Base-by-base conservation (phyloP, 2,888 invertebrate genomes). In the Platynereis dumerilii region DNA sequence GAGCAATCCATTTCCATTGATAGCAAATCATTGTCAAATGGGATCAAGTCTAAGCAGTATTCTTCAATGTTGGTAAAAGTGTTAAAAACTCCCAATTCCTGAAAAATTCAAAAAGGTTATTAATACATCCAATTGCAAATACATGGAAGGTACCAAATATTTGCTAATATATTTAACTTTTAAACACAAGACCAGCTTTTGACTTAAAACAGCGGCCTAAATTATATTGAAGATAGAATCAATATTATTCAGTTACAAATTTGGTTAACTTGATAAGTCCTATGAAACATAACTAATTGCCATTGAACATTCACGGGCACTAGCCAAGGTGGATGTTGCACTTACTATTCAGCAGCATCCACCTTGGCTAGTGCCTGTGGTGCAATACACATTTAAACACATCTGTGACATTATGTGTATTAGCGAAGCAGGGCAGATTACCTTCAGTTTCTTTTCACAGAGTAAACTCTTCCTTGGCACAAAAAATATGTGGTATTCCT, bases 21-120 rank as follows among this genome's bases (percentile, higher is more conserved):
- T 75, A 97, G 88, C 12, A 97, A 87, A 86, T 97, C 97, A 77
- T 90, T 91, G 77, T 97, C 96, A 76, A 96, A 89, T 0, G 96
- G 95, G 80, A 93, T 92, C 53, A 96, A 88, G 76, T 94, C 91
- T 83, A 95, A 92, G 66, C 90, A 88, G 75, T 95, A 91, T 85
- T 96, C 94, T 75, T 92, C 91, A 34, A 93, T 88, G 22, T 90
- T 87, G 0, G 89, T 88, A 61, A 95, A 89, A 75, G 89, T 91
- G 1, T 90, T 90, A 72, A 89, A 88, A 1, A 96, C 93, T 0
- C 93, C 92, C 73, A 90, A 88, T 77, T 92, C 91, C 84, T 91
- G 72, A 10, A 78, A 76, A 57, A 34, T 7, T 7, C 34, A 34
- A 34, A 34, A 5, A 34, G 12, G 12, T 34, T 34, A 34, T 60